These are phyloP conservation scores for Daktulosphaira vitifoliae DNA, from an alignment of 1,140 invertebrate genomes.

Conservation along the genomic window DNA sequence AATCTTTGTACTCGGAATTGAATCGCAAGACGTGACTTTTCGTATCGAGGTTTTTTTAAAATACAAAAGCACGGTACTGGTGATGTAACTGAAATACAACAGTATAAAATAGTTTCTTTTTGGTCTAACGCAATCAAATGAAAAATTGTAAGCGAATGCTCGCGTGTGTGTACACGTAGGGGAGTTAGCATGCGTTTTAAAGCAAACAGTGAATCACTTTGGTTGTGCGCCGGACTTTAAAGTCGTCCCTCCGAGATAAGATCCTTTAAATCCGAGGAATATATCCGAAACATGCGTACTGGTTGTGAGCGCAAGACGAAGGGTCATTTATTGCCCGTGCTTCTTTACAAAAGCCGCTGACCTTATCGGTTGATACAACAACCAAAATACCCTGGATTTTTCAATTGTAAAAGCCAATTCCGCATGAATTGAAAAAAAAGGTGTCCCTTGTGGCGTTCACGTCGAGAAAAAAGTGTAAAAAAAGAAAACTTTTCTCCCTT, in stretches of 20 bases:
- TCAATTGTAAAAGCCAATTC: slow-evolving; percentile 28
- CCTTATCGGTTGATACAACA: slow-evolving; percentile 23
- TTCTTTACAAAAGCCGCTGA: slow-evolving; percentile 32
- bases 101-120: too few species aligned
- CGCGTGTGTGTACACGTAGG: too few species aligned
- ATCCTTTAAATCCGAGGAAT: slow-evolving; percentile 12
- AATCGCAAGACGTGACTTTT: too few species aligned
- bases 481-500: slow-evolving; percentile 19
- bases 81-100: too few species aligned
- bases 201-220: slow-evolving; percentile 21
- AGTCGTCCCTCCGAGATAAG: slow-evolving; percentile 30
- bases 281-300: slow-evolving; percentile 14
- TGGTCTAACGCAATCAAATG: too few species aligned
- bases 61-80: too few species aligned
- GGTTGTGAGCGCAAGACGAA: slow-evolving; percentile 7
- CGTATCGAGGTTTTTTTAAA: too few species aligned
- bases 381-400: slow-evolving; percentile 17
- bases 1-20: too few species aligned
- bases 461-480: neutral
- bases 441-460: slow-evolving; percentile 19
- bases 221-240: slow-evolving; percentile 26
- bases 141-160: too few species aligned
- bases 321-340: slow-evolving; percentile 31
- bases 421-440: slow-evolving; percentile 27
- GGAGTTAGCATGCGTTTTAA: neutral